Conservation (phyloP, 2,888 invertebrate genomes). For the Hemaris fuciformis region DNA sequence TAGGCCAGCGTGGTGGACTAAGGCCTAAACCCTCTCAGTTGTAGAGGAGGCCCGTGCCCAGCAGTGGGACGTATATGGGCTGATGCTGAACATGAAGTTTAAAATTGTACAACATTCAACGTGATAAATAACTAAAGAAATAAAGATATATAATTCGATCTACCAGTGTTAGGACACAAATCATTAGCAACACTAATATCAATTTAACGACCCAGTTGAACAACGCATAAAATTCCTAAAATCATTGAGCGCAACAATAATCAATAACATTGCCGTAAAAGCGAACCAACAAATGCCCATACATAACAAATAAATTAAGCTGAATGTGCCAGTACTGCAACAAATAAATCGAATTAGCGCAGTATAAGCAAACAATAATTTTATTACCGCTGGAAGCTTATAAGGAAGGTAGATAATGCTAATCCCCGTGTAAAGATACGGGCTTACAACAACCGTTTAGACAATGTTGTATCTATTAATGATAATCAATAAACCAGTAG, state of each 20-base stretch:
- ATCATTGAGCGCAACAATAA: neutral
- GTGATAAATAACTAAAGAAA: too few species aligned
- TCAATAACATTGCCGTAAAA: neutral
- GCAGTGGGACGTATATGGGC: too few species aligned
- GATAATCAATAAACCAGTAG: slow-evolving; percentile 12
- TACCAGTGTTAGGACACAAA: neutral
- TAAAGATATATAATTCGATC: too few species aligned
- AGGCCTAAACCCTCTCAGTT: too few species aligned
- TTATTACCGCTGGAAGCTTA: slow-evolving; percentile 30
- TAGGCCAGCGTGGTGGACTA: too few species aligned
- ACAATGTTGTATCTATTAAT: slow-evolving; percentile 12
- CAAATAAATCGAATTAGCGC: slow-evolving; percentile 47
- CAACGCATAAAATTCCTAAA: neutral
- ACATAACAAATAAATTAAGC: slow-evolving; percentile 27
- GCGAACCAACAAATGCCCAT: slow-evolving; percentile 23
- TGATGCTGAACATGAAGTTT: too few species aligned
- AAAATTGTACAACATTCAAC: too few species aligned
- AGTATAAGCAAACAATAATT: slow-evolving; percentile 28
- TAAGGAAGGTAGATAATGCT: slow-evolving; percentile 45
- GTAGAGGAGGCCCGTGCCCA: too few species aligned
- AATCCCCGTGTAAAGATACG: slow-evolving; percentile 26
- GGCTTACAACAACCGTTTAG: slow-evolving; percentile 10
- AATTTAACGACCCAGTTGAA: neutral
- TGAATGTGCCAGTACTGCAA: slow-evolving; percentile 33
- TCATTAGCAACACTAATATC: neutral